These are phyloP conservation scores for Pelecanoides urinatrix DNA, from an alignment of 2,113 vertebrate species.

Conservation along the genomic window DNA sequence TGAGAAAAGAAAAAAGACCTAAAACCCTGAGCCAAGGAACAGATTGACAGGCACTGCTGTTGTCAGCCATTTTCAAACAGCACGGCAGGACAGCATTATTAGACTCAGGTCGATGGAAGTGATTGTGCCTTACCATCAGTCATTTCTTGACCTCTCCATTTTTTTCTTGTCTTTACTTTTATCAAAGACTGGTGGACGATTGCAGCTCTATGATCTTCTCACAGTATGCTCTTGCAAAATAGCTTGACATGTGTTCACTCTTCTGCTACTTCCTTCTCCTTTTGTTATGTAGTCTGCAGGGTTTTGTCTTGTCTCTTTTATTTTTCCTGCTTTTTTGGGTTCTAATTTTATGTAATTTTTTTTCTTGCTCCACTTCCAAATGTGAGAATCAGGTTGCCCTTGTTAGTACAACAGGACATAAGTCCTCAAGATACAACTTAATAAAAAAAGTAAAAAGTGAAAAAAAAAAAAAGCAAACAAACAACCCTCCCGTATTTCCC, in stretches of 20 bases:
- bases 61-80: slow-evolving; percentile 23
- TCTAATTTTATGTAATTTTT: neutral
- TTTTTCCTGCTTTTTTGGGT: neutral
- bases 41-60: neutral
- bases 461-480: neutral
- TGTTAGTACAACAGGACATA: neutral
- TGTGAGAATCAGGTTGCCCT: neutral
- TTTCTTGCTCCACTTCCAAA: neutral
- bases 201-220: neutral
- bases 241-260: neutral
- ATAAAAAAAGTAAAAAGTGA: neutral
- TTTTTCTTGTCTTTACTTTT: neutral
- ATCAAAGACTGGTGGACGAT: neutral
- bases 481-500: fast-evolving
- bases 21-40: neutral
- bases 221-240: neutral
- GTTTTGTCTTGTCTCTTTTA: neutral
- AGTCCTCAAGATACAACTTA: neutral
- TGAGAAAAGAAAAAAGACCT: neutral
- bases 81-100: neutral
- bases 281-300: neutral
- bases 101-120: neutral
- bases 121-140: neutral
- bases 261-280: neutral
- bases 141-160: fast-evolving